Evolutionary conservation across 2,888 invertebrate species (phyloP).

Genomic region (Drosophila diplacantha): DNA sequence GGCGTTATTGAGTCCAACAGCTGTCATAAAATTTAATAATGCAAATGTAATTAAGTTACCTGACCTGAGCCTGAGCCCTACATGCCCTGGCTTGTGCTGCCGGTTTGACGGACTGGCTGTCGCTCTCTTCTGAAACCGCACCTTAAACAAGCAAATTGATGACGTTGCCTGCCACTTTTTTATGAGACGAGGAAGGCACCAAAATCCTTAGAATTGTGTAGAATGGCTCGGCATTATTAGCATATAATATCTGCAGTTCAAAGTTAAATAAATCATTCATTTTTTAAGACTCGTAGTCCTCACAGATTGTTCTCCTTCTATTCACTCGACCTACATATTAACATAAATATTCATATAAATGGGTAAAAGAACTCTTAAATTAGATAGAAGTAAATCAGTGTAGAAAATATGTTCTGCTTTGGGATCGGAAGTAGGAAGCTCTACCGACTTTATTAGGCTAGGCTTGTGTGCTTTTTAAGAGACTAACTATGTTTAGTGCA

Average conservation of each 20-base stretch:
- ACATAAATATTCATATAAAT: not conserved
- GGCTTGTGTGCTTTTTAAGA: not conserved
- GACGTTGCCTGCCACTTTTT: not conserved
- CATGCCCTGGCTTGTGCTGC: slow-evolving; percentile 6
- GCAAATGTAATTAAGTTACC: slow-evolving; percentile 75
- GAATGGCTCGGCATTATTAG: not conserved
- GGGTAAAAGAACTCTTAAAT: not conserved
- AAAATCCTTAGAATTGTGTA: slow-evolving; percentile 4
- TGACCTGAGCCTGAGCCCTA: slow-evolving; percentile 43
- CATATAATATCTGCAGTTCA: not conserved
- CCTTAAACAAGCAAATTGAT: slow-evolving; percentile 21
- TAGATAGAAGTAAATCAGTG: not conserved
- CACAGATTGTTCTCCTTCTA: not conserved
- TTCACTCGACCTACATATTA: slow-evolving; percentile 10
- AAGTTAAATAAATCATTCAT: not conserved
- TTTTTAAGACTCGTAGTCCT: not conserved
- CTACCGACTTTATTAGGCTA: not conserved
- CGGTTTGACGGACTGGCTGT: slow-evolving; percentile 6
- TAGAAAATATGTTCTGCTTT: not conserved
- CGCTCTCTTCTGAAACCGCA: slow-evolving; percentile 7
- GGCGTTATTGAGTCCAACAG: slow-evolving; percentile 53
- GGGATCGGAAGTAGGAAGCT: no score
- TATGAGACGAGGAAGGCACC: not conserved
- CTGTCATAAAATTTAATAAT: slow-evolving; percentile 76
- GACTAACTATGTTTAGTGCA: not conserved